Conservation (phyloP, 2,888 invertebrate species). For the Clanis bilineata region DNA sequence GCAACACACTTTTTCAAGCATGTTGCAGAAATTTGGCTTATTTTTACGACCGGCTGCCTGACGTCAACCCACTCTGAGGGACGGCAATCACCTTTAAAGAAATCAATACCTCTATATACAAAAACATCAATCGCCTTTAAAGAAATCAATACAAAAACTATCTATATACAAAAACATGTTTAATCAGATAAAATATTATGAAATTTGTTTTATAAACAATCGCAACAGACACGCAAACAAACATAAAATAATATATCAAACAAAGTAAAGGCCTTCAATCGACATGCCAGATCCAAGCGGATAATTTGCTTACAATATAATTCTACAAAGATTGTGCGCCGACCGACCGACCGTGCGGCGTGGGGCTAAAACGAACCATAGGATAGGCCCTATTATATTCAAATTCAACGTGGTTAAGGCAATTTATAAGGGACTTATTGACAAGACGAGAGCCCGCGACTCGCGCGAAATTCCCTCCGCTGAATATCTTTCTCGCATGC, state of each 20-base stretch:
- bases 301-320: slow-evolving; percentile 83
- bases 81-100: no score
- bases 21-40: no score
- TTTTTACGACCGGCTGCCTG: no score
- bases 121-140: background rate
- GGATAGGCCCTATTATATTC: slow-evolving; percentile 77
- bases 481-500: slow-evolving; percentile 57
- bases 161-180: background rate
- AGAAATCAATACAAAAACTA: background rate
- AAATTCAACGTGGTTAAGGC: slow-evolving; percentile 76
- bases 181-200: background rate
- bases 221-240: slow-evolving; percentile 27
- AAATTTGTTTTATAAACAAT: background rate
- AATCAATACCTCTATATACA: no score
- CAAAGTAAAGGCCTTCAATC: slow-evolving; percentile 46
- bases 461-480: slow-evolving; percentile 70
- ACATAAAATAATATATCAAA: slow-evolving; percentile 50
- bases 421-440: slow-evolving; percentile 82
- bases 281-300: slow-evolving; percentile 71
- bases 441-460: slow-evolving; percentile 63
- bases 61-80: no score
- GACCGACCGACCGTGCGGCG: slow-evolving; percentile 65
- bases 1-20: no score
- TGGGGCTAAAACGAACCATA: slow-evolving; percentile 71
- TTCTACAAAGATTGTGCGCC: slow-evolving; percentile 73